Base-by-base conservation (phyloP, 1,140 invertebrate genomes). In the Aphelinus certus region DNA sequence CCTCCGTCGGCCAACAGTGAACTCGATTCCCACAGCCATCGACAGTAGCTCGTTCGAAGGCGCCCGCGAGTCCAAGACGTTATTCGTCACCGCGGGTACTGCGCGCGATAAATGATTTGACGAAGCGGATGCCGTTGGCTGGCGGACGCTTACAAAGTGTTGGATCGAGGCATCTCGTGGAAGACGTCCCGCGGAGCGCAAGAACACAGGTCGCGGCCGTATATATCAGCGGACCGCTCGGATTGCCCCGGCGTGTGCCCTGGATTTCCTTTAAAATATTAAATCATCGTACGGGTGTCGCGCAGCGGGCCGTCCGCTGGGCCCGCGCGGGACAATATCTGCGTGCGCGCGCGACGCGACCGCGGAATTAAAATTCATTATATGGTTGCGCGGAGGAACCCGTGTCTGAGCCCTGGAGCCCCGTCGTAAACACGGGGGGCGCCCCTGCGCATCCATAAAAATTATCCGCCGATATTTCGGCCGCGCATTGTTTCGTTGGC, bases 211-310 rank as follows among this genome's bases (percentile, higher is more conserved):
- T 78, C 80, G 76, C 82, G 26, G 26, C 79, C 72, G 51, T 57
- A 80, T 76, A 78, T 26, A 26, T 26, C 26, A 26, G 26, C 26
- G 26, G 75, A 46, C 79, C 78, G 79, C 76, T 82, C 82, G 82
- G 86, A 86, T 86, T 84, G 85, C 51, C 51, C 4, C 42, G 84
- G 82, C 83, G 81, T 80, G 82, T 82, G 85, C 83, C 83, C 81
- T 82, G 85, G 83, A 86, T 87, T 87, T 87, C 83, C 84, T 85
- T 83, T 26, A 82, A 86, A 87, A 87, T 88, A 88, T 87, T 87
- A 87, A 88, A 88, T 88, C 86, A 87, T 87, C 85, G 85, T 86
- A 78, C 79, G 81, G 79, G 80, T 84, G 84, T 86, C 86, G 62
- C 67, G 53, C 26, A 26, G 26, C 26, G 26, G 26, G 26, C 26